A percentile compares a stretch with the other conserved stretches of the same genome.
These are phyloP conservation scores for Lasioglossum morio DNA, from an alignment of 2,888 invertebrate species.

Conservation along the genomic window DNA sequence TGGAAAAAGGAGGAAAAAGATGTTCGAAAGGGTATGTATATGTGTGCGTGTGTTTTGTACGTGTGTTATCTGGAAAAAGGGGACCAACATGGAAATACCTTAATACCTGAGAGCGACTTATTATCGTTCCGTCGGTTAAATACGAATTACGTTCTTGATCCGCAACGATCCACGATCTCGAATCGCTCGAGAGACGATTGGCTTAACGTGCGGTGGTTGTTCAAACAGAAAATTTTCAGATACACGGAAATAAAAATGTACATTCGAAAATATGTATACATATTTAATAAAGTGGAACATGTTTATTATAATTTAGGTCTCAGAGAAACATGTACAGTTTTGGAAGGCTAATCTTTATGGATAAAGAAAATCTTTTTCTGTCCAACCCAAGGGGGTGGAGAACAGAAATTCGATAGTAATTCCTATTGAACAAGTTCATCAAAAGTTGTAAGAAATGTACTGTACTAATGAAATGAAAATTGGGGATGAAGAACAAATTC, in stretches of 20 bases:
- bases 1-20: conserved; percentile 28
- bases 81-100: conserved; percentile 67
- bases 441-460: neutral
- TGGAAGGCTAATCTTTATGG: neutral
- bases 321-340: neutral
- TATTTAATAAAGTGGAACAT: neutral
- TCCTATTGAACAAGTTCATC: neutral
- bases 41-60: conserved; percentile 50
- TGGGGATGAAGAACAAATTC: neutral
- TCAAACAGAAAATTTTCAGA: neutral
- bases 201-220: neutral
- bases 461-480: neutral
- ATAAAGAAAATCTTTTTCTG: neutral
- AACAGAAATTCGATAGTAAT: neutral
- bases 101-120: conserved; percentile 67
- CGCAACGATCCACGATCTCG: neutral
- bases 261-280: neutral
- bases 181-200: neutral
- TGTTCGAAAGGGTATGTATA: neutral
- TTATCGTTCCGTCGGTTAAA: conserved; percentile 70
- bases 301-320: neutral
- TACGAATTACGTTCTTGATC: neutral
- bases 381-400: neutral
- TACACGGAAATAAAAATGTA: neutral
- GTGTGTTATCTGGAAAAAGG: conserved; percentile 68